A percentile compares a stretch with the other conserved stretches of the same genome.
These are phyloP conservation scores for Drosophila setosimentum DNA, from an alignment of 2,888 invertebrate genomes.

Conservation along the genomic window DNA sequence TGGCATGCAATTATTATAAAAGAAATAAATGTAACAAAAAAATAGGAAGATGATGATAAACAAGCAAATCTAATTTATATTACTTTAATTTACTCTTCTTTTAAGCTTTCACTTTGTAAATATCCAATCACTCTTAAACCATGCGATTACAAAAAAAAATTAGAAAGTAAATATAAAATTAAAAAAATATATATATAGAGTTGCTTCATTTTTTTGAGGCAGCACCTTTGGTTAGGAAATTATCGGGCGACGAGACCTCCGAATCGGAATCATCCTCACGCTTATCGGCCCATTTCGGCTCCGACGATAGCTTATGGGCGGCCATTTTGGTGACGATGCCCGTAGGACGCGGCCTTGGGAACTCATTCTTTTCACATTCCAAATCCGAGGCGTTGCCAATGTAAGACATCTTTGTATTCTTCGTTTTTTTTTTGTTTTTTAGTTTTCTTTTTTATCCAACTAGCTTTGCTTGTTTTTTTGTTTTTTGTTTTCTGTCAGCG, in stretches of 20 bases:
- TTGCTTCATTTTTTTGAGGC: neutral
- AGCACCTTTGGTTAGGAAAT: constrained; percentile 91
- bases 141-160: neutral
- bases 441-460: neutral
- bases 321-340: constrained; percentile 82
- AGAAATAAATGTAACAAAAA: neutral
- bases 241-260: constrained; percentile 91
- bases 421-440: neutral
- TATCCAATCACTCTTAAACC: neutral
- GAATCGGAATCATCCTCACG: constrained; percentile 92
- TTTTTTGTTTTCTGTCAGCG: neutral
- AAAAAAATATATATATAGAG: neutral
- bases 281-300: constrained; percentile 84
- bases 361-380: constrained; percentile 84
- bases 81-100: neutral
- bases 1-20: constrained; percentile 1
- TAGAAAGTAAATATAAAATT: neutral
- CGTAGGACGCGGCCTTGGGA: constrained; percentile 73
- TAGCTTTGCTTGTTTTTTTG: neutral
- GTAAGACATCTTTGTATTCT: constrained; percentile 79
- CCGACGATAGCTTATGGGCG: constrained; percentile 82
- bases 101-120: neutral
- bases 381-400: constrained; percentile 84
- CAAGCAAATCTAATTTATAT: neutral
- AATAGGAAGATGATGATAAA: neutral